Percentiles rank a stretch among this genome's conserved stretches.
These are phyloP conservation scores for Atta cephalotes DNA, from an alignment of 1,140 invertebrate species.

Conservation along the genomic window DNA sequence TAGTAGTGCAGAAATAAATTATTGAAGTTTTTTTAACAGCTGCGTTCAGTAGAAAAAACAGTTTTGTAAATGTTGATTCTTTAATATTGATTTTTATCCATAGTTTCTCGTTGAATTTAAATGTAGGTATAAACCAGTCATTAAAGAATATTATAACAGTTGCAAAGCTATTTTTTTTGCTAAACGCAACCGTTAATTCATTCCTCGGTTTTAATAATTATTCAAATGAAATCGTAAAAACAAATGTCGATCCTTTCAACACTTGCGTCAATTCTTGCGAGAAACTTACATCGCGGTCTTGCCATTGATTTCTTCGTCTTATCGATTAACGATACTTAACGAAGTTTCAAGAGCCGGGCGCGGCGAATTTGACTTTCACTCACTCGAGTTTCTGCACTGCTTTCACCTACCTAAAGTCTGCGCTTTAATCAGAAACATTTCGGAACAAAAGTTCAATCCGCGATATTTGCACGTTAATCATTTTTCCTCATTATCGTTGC, in stretches of 20 bases:
- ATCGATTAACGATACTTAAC: constrained; percentile 59
- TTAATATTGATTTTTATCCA: too few relatives aligned
- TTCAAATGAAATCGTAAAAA: constrained; percentile 14
- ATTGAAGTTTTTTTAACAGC: background rate
- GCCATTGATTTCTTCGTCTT: constrained; percentile 3
- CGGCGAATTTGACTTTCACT: constrained; percentile 73
- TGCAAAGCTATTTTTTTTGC: too few relatives aligned
- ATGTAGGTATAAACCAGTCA: too few relatives aligned
- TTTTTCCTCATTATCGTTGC: background rate
- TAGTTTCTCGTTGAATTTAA: too few relatives aligned
- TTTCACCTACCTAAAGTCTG: constrained; percentile 57
- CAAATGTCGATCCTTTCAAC: background rate
- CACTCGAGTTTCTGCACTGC: constrained; percentile 47
- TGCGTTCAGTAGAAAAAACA: background rate
- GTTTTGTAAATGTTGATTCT: too few relatives aligned
- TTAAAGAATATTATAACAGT: too few relatives aligned
- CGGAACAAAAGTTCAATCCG: constrained; percentile 55
- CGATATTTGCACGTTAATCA: background rate
- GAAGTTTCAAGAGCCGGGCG: background rate
- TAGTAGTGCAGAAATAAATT: background rate
- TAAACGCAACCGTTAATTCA: too few relatives aligned
- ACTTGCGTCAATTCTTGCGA: background rate
- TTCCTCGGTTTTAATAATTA: too few relatives aligned
- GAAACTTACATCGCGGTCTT: background rate
- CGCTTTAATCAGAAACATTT: constrained; percentile 54